Evolutionary conservation across 1,140 invertebrate species (phyloP).

Genomic region (Ladona fulva): DNA sequence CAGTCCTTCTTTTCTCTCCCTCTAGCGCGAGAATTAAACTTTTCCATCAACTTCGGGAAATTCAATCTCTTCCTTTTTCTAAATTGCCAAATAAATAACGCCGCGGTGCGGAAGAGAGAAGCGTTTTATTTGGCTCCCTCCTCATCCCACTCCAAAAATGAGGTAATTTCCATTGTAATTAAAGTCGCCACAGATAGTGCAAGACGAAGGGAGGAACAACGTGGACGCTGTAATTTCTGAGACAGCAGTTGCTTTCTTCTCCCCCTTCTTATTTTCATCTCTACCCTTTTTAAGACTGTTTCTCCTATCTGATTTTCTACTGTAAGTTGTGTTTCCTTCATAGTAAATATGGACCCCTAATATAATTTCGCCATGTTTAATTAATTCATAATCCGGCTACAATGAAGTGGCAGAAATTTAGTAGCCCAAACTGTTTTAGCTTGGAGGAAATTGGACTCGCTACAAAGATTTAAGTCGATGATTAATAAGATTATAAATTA

Average conservation of each 20-base stretch:
- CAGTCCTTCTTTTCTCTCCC: neutral
- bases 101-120: neutral
- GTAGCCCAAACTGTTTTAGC: too few relatives aligned
- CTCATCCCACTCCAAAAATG: neutral
- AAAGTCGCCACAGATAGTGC: neutral
- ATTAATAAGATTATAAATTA: too few relatives aligned
- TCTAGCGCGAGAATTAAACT: neutral
- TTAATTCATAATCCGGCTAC: too few relatives aligned
- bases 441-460: too few relatives aligned
- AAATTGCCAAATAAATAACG: constrained; percentile 10
- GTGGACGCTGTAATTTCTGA: neutral
- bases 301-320: too few relatives aligned
- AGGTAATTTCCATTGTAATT: constrained; percentile 3
- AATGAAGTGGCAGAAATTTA: too few relatives aligned
- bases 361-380: too few relatives aligned
- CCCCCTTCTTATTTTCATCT: too few relatives aligned
- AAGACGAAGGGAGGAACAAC: neutral
- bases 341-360: too few relatives aligned
- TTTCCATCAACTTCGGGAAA: neutral
- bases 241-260: neutral
- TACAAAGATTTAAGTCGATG: too few relatives aligned
- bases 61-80: constrained; percentile 1
- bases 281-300: too few relatives aligned
- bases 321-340: too few relatives aligned
- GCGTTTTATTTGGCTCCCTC: neutral